Evolutionary conservation across 2,888 invertebrate species (phyloP).

Genomic region (Stenurella melanura): DNA sequence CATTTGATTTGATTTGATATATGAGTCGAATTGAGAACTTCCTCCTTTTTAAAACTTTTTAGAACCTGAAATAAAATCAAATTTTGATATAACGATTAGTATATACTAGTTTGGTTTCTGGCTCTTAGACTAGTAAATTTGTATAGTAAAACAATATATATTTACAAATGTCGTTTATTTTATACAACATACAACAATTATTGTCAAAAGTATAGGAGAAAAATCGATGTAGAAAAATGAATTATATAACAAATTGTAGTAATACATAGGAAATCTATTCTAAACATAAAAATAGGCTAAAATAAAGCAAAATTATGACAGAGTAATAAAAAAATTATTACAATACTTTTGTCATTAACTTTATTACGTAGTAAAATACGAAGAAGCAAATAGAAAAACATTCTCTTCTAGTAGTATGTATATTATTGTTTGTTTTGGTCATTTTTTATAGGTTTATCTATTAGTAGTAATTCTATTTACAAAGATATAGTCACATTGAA

Average conservation of each 20-base stretch:
- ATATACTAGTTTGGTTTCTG: no score
- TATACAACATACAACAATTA: conserved; percentile 69
- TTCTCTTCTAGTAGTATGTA: conserved; percentile 25
- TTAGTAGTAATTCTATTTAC: conserved; percentile 2
- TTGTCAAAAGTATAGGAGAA: conserved; percentile 68
- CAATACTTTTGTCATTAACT: neutral
- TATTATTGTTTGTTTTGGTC: conserved; percentile 42
- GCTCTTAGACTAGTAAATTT: no score
- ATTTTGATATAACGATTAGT: no score
- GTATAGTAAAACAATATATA: neutral
- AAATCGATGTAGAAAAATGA: conserved; percentile 65
- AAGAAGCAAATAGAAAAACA: conserved; percentile 36
- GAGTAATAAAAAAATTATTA: conserved; percentile 4
- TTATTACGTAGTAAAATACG: conserved; percentile 1
- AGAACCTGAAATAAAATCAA: no score
- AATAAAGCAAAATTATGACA: conserved; percentile 14
- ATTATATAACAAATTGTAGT: conserved; percentile 47
- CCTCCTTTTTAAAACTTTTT: no score
- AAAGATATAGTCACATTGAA: conserved; percentile 18
- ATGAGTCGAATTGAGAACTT: no score
- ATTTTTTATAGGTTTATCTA: conserved; percentile 21
- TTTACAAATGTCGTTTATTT: conserved; percentile 54
- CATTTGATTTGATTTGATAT: no score
- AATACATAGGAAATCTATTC: conserved; percentile 8
- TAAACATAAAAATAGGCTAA: conserved; percentile 29